A percentile compares a stretch with the other conserved stretches of the same genome.
phyloP scores from a whole-genome alignment of 2,797 vertebrate genomes.

The Vireo griseus region DNA sequence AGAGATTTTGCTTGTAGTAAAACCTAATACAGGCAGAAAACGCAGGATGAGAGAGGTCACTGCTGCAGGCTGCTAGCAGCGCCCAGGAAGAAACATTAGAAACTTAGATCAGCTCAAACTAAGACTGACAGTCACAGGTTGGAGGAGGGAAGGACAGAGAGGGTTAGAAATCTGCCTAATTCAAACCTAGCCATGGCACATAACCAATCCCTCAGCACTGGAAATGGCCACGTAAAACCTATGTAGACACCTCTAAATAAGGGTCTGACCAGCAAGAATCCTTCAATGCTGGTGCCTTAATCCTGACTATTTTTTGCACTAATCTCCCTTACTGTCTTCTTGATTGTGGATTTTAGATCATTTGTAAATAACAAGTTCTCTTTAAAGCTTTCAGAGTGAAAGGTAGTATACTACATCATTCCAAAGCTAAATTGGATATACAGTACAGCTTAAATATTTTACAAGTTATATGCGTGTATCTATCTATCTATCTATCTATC shows the following conservation, averaged over 20 bases:
- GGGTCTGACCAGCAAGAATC: background rate
- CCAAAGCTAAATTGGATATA: background rate
- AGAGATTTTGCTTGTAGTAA: conserved; percentile 9
- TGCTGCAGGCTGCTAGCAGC: background rate
- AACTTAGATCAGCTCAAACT: background rate
- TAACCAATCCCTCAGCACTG: background rate
- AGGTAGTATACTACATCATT: background rate
- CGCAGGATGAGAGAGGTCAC: background rate
- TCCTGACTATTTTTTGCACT: background rate
- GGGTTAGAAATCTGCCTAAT: background rate
- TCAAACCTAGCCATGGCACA: background rate
- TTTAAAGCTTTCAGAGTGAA: background rate
- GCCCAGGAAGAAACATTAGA: background rate
- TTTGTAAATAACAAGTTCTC: background rate
- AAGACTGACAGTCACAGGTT: background rate
- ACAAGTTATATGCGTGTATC: background rate
- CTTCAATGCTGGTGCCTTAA: background rate
- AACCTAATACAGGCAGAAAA: background rate
- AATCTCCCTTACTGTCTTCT: background rate
- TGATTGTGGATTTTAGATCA: background rate
- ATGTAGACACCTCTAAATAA: background rate
- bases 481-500: background rate
- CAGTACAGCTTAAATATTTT: background rate
- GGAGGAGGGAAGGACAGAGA: background rate
- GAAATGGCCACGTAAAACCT: background rate